These are phyloP conservation scores for Ophion ventricosus DNA, from an alignment of 2,888 invertebrate species.

Conservation along the genomic window DNA sequence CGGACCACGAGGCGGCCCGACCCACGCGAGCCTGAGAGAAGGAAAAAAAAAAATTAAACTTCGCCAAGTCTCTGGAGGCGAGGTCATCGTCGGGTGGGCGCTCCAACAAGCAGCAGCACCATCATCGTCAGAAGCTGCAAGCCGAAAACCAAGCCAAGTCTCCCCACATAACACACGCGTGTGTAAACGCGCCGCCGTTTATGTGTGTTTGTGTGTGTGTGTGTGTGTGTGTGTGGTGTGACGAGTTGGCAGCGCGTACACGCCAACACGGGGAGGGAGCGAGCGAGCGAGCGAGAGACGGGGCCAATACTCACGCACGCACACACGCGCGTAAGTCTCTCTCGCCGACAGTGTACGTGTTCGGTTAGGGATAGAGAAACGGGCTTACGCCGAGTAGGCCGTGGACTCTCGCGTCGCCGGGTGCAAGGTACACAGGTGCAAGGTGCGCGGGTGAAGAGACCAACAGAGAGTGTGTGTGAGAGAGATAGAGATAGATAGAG, in stretches of 20 bases:
- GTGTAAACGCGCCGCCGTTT: neutral
- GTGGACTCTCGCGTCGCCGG: slow-evolving; percentile 64
- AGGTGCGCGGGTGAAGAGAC: slow-evolving; percentile 59
- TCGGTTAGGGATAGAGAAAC: neutral
- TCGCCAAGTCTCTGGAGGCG: slow-evolving; percentile 53
- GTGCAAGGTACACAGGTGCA: slow-evolving; percentile 66
- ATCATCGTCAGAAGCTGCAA: slow-evolving; percentile 48
- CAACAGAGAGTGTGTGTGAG: too few species aligned
- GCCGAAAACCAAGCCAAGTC: slow-evolving; percentile 17
- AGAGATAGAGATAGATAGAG: slow-evolving; percentile 37
- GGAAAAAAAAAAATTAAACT: slow-evolving; percentile 26
- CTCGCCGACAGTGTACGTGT: too few species aligned
- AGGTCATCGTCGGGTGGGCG: slow-evolving; percentile 64
- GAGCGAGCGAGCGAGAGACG: slow-evolving; percentile 10
- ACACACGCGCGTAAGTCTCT: too few species aligned
- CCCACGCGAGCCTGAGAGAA: neutral
- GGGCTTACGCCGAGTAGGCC: neutral
- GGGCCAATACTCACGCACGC: neutral
- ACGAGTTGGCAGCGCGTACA: too few species aligned
- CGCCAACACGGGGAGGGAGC: too few species aligned
- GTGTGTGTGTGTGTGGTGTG: too few species aligned
- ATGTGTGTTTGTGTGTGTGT: slow-evolving; percentile 49
- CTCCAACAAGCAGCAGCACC: slow-evolving; percentile 53
- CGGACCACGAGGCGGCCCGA: neutral
- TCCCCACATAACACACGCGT: too few species aligned